These are phyloP conservation scores for Melinaea menophilus DNA, from an alignment of 2,888 invertebrate genomes.

Conservation along the genomic window DNA sequence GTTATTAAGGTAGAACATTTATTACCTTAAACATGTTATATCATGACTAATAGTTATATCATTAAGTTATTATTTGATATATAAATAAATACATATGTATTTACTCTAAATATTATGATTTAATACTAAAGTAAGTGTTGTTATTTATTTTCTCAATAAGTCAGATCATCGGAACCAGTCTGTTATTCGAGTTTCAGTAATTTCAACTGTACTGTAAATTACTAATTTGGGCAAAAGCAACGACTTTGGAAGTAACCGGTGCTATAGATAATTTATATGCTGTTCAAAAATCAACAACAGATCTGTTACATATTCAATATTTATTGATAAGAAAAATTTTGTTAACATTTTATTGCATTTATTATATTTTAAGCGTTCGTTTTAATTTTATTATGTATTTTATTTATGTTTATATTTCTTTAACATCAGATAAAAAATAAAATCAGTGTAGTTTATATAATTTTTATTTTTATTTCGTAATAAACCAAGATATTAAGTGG, in stretches of 20 bases:
- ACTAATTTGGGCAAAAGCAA: constrained; percentile 56
- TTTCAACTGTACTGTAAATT: constrained; percentile 56
- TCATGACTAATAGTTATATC: too few species aligned
- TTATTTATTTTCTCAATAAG: constrained; percentile 14
- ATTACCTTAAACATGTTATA: too few species aligned
- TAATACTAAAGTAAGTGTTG: too few species aligned
- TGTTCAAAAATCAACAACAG: constrained; percentile 52
- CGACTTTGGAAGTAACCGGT: constrained; percentile 55
- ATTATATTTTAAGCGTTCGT: constrained; percentile 9
- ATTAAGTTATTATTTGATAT: too few species aligned
- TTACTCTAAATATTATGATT: too few species aligned
- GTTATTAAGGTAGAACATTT: too few species aligned
- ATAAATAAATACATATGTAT: too few species aligned
- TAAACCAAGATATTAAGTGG: constrained; percentile 22
- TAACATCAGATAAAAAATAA: background rate
- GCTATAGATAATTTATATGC: constrained; percentile 54
- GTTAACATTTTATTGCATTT: constrained; percentile 12
- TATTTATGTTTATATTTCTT: background rate
- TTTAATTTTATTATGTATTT: background rate
- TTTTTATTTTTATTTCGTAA: background rate
- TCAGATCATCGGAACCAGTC: constrained; percentile 29
- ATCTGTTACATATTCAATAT: constrained; percentile 26
- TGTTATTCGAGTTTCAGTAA: constrained; percentile 44
- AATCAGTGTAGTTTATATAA: too few species aligned
- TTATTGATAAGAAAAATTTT: constrained; percentile 14